Base-by-base conservation (phyloP, 2,888 invertebrate species). In the Pseudococcus longispinus region DNA sequence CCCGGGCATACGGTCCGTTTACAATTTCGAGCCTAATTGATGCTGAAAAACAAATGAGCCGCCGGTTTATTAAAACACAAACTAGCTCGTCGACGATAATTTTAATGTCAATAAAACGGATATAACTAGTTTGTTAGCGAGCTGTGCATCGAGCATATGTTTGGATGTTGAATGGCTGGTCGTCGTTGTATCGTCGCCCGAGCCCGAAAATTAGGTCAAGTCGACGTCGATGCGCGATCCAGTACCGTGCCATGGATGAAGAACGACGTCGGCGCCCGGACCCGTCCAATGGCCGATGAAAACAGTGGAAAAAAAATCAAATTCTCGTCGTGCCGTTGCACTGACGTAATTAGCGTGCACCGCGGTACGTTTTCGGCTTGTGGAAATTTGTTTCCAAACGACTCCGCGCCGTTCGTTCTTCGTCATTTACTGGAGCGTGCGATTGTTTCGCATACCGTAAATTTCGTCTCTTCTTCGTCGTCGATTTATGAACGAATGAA, bases 41-140 rank as follows among this genome's bases (percentile, higher is more conserved):
- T 29, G 70, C 37, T 37, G 37, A 37, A 29, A 65, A 70, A 70
- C 70, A 70, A 70, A 70, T 70, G 70, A 70, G 13, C 70, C 29
- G 11, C 51, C 9, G 70, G 70, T 70, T 70, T 70, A 70, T 70
- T 70, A 70, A 29, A 70, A 37, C 37, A 37, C 5, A 37, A 37
- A 70, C 70, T 70, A 70, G 70, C 70, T 70, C 29, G 60, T 60
- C 60, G 60, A 60, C 23, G 70, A 29, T 70, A 70, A 70, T 70
- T 70, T 70, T 70, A 26, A 70, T 70, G 77, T 80, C 77, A 80
- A 80, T 80, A 80, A 80, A 80, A 80, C 77, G 42, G 77, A 80
- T 80, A 37, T 80, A 80, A 80, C 77, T 80, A 80, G 77, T 80
- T 80, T 80, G 77, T 80, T 42, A 80, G 29, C 70, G 32, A 70